phyloP scores from a whole-genome alignment of 2,888 invertebrate genomes.

The Choreutis nemorana region DNA sequence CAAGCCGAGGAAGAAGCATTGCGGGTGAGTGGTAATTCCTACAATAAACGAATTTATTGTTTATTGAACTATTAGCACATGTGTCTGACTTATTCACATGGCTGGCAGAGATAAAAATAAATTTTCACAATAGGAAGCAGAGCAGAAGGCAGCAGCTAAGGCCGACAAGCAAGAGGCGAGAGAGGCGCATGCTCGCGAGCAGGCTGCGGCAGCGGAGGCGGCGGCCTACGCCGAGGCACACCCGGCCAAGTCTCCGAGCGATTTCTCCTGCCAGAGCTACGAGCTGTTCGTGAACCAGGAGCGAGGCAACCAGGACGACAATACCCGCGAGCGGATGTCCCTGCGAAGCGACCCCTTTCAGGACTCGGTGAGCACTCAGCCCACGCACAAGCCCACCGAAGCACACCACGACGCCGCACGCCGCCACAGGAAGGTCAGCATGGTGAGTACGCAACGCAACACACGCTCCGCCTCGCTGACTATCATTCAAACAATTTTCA shows the following conservation, averaged over 20 bases:
- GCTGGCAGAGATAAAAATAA: background rate
- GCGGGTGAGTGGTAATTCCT: too few relatives aligned
- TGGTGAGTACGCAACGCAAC: slow-evolving; percentile 74
- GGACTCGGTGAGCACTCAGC: slow-evolving; percentile 88
- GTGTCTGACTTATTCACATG: background rate
- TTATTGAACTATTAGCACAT: too few relatives aligned
- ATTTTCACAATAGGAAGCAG: slow-evolving; percentile 73
- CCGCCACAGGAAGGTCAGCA: slow-evolving; percentile 87
- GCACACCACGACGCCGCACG: slow-evolving; percentile 59
- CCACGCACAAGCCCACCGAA: slow-evolving; percentile 67
- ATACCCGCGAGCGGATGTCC: slow-evolving; percentile 91
- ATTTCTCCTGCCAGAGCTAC: slow-evolving; percentile 91
- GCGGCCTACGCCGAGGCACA: slow-evolving; percentile 69
- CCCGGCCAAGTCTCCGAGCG: slow-evolving; percentile 88
- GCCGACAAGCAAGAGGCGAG: slow-evolving; percentile 70
- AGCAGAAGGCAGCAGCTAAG: slow-evolving; percentile 78
- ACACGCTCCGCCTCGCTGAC: slow-evolving; percentile 33
- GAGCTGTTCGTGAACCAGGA: slow-evolving; percentile 91
- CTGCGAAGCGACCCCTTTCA: slow-evolving; percentile 87
- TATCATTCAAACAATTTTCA: too few relatives aligned
- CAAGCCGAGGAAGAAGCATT: slow-evolving; percentile 94
- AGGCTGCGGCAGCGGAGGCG: slow-evolving; percentile 70
- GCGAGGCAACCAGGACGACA: slow-evolving; percentile 87
- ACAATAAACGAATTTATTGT: too few relatives aligned
- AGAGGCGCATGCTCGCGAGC: slow-evolving; percentile 67